phyloP scores from a whole-genome alignment of 2,113 vertebrate species.

The Bolborhynchus lineola region DNA sequence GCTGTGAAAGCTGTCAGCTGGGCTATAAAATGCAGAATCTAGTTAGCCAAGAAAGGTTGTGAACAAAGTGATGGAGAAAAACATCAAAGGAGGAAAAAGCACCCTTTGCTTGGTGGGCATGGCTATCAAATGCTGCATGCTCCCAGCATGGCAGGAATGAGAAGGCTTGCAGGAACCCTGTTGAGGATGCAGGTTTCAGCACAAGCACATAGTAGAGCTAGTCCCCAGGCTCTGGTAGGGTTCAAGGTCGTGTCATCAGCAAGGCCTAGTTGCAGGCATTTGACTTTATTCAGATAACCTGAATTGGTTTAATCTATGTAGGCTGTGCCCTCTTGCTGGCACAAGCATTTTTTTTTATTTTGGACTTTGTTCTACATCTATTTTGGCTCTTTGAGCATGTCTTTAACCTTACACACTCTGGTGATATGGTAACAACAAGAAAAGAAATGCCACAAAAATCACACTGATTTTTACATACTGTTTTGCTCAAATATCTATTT shows the following conservation, averaged over 20 bases:
- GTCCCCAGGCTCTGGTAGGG: rapidly evolving
- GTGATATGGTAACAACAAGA: neutral
- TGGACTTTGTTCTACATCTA: neutral
- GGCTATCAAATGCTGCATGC: rapidly evolving
- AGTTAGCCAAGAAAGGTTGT: neutral
- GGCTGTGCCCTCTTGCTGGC: neutral
- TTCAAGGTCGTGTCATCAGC: neutral
- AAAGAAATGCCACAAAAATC: neutral
- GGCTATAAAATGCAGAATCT: neutral
- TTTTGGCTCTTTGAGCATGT: neutral
- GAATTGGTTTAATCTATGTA: no score
- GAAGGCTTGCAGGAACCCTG: neutral
- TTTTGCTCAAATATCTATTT: neutral
- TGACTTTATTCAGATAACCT: neutral
- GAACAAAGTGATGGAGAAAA: neutral
- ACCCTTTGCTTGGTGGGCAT: neutral
- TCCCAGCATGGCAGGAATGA: neutral
- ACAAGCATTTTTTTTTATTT: rapidly evolving
- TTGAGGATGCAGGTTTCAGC: neutral
- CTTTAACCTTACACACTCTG: neutral
- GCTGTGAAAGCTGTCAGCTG: neutral
- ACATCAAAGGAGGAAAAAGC: neutral
- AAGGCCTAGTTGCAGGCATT: rapidly evolving
- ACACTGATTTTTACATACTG: neutral
- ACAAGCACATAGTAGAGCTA: rapidly evolving